Conservation (phyloP, 2,113 vertebrate genomes). For the Phycodurus eques region DNA sequence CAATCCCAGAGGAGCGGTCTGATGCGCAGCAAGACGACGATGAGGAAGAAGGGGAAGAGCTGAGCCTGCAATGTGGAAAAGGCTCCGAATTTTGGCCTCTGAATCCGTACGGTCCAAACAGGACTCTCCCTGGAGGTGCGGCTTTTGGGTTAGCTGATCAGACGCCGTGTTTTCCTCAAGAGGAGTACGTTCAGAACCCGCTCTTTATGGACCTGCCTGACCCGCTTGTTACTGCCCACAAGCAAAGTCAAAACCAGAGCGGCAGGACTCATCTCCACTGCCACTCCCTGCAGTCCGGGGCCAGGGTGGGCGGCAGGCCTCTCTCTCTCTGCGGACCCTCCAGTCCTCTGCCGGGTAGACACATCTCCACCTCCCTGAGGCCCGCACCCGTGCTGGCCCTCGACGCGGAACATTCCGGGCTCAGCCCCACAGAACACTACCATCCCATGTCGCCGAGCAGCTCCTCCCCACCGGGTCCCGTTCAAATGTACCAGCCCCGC, state of each 20-base stretch:
- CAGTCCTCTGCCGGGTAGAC: slow-evolving; percentile 78
- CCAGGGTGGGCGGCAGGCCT: slow-evolving; percentile 67
- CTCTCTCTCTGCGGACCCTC: slow-evolving; percentile 77
- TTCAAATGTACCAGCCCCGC: slow-evolving; percentile 59
- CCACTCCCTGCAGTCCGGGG: slow-evolving; percentile 73
- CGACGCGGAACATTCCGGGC: slow-evolving; percentile 57
- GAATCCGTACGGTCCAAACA: slow-evolving; percentile 71
- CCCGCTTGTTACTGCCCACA: slow-evolving; percentile 67
- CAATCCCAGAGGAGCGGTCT: slow-evolving; percentile 52
- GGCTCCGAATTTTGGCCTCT: slow-evolving; percentile 66
- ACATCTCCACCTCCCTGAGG: slow-evolving; percentile 65
- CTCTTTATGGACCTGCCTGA: slow-evolving; percentile 66
- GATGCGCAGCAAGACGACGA: slow-evolving; percentile 57
- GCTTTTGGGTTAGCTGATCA: slow-evolving; percentile 68
- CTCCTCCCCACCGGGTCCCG: slow-evolving; percentile 55
- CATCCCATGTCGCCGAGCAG: slow-evolving; percentile 59
- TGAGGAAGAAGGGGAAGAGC: slow-evolving; percentile 56
- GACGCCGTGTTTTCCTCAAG: slow-evolving; percentile 62
- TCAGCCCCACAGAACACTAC: slow-evolving; percentile 58
- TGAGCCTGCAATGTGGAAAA: slow-evolving; percentile 61
- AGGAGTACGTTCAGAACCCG: slow-evolving; percentile 60
- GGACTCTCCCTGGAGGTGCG: slow-evolving; percentile 77
- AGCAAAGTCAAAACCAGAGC: slow-evolving; percentile 86
- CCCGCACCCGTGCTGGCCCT: slow-evolving; percentile 59
- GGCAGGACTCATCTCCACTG: slow-evolving; percentile 87